These are phyloP conservation scores for Watsonalla cultraria DNA, from an alignment of 2,888 invertebrate species.

Conservation along the genomic window DNA sequence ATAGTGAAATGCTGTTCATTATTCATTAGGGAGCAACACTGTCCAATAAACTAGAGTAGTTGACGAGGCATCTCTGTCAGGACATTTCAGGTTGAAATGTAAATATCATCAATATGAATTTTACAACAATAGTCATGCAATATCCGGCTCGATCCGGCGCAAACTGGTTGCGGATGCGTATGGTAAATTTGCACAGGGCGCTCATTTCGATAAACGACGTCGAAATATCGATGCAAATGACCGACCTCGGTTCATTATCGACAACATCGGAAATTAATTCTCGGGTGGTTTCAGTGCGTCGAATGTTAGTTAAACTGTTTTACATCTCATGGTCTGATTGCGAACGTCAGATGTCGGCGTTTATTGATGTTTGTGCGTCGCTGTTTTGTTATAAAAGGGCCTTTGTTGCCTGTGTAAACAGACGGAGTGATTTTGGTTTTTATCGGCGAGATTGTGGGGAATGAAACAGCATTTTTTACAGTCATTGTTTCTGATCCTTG, in stretches of 20 bases:
- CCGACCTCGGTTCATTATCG: constrained; percentile 53
- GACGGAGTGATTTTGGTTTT: neutral
- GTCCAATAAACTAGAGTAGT: constrained; percentile 7
- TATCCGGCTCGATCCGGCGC: constrained; percentile 24
- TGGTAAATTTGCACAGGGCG: constrained; percentile 43
- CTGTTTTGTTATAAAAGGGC: neutral
- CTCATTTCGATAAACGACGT: constrained; percentile 47
- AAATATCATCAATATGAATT: constrained; percentile 23
- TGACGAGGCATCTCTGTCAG: constrained; percentile 14
- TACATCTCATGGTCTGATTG: constrained; percentile 33
- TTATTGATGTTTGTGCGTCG: neutral
- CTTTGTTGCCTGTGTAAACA: neutral
- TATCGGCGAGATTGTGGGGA: neutral
- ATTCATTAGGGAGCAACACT: neutral
- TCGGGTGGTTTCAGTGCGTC: constrained; percentile 24
- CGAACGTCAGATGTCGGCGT: constrained; percentile 10
- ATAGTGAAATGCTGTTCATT: no score
- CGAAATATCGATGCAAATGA: constrained; percentile 57
- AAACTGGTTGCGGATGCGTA: constrained; percentile 25
- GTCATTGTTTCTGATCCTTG: no score
- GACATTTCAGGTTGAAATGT: constrained; percentile 17
- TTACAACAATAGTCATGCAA: constrained; percentile 29
- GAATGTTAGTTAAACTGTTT: constrained; percentile 45
- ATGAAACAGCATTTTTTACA: no score
- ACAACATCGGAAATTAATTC: constrained; percentile 63